phyloP scores from a whole-genome alignment of 2,797 vertebrate genomes.

The Prunella strophiata region DNA sequence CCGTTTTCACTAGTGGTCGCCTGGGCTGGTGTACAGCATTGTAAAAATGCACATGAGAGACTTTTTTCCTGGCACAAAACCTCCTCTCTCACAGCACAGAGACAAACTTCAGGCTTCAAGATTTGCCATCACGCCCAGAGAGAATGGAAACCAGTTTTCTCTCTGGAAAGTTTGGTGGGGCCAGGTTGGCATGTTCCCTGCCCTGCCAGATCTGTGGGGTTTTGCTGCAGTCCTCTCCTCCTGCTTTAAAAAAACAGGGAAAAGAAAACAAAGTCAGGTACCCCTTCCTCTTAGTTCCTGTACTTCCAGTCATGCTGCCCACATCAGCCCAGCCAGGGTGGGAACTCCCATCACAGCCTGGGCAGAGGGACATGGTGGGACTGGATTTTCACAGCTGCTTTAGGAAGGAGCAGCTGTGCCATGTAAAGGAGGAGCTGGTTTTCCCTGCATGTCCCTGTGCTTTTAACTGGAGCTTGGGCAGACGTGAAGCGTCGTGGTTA shows the following conservation, averaged over 20 bases:
- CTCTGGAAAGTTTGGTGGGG: neutral
- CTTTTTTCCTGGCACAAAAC: neutral
- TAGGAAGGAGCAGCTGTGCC: neutral
- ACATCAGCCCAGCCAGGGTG: fast-evolving
- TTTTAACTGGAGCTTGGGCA: neutral
- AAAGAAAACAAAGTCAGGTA: neutral
- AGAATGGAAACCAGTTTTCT: neutral
- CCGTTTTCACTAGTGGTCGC: fast-evolving
- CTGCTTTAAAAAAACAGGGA: neutral
- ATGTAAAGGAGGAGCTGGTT: neutral
- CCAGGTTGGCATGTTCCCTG: neutral
- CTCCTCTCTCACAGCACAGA: neutral
- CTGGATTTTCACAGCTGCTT: fast-evolving
- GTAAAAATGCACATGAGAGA: fast-evolving
- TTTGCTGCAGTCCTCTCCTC: neutral
- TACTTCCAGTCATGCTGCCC: neutral
- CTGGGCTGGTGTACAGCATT: neutral
- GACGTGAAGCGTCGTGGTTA: fast-evolving
- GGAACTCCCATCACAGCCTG: neutral
- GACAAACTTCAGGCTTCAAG: neutral
- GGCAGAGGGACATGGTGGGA: fast-evolving
- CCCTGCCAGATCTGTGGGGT: neutral
- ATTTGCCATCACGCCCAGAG: neutral
- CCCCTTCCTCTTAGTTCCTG: neutral
- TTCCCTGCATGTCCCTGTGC: neutral